These are phyloP conservation scores for Zaprionus africanus DNA, from an alignment of 1,140 invertebrate species.

Conservation along the genomic window DNA sequence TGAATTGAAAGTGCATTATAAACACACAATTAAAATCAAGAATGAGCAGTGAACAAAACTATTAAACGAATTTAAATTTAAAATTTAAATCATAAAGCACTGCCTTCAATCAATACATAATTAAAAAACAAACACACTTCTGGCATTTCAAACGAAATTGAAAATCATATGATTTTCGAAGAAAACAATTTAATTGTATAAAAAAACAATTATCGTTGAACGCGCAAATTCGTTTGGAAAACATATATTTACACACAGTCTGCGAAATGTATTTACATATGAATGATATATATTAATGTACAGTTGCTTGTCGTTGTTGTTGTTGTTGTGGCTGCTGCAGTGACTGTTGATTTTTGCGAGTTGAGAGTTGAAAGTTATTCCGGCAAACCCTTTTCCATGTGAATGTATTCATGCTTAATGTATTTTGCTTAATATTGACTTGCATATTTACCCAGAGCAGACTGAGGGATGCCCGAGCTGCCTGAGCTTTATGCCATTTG, in stretches of 20 bases:
- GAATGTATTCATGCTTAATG: conserved; percentile 21
- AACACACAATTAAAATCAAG: no score
- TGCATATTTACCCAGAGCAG: conserved; percentile 16
- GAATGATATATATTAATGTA: neutral
- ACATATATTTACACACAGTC: neutral
- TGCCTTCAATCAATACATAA: neutral
- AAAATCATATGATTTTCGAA: neutral
- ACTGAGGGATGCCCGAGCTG: no score
- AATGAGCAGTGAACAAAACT: no score
- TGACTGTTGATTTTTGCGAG: neutral
- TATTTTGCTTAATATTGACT: conserved; percentile 36
- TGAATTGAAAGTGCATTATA: no score
- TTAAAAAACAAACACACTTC: neutral
- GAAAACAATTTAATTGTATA: neutral
- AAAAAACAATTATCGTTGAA: neutral
- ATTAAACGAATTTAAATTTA: no score
- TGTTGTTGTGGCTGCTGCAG: neutral
- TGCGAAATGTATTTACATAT: neutral
- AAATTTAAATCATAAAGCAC: neutral
- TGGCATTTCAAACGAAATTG: neutral
- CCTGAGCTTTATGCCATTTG: conserved; percentile 31
- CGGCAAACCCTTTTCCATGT: neutral
- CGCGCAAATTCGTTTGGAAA: neutral
- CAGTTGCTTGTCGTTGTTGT: neutral
- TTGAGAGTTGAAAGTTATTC: neutral